A percentile compares a stretch with the other conserved stretches of the same genome.
These are phyloP conservation scores for Podotricha telesiphe DNA, from an alignment of 2,888 invertebrate species.

Conservation along the genomic window DNA sequence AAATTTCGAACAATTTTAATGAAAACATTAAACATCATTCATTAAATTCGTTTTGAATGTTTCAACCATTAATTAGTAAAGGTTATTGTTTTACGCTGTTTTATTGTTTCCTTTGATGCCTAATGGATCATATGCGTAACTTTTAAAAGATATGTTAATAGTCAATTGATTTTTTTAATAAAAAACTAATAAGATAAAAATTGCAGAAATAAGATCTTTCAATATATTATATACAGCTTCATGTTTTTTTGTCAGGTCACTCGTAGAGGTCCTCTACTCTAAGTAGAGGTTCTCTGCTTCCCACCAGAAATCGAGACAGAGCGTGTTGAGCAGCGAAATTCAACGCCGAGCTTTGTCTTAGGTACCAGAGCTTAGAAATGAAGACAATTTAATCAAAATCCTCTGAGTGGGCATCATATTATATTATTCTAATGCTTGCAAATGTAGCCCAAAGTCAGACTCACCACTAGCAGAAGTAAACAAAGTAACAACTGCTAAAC, in stretches of 20 bases:
- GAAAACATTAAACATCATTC: too few species aligned
- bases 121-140: constrained; percentile 16
- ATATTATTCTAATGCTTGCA: constrained; percentile 5
- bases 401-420: too few species aligned
- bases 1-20: neutral
- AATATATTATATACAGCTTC: too few species aligned
- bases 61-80: neutral
- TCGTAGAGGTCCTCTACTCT: too few species aligned
- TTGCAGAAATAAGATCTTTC: neutral
- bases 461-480: constrained; percentile 16
- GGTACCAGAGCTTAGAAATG: too few species aligned
- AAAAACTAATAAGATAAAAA: neutral
- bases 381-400: too few species aligned
- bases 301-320: too few species aligned
- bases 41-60: too few species aligned
- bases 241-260: too few species aligned
- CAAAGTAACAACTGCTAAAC: constrained; percentile 32
- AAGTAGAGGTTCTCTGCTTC: too few species aligned
- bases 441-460: constrained; percentile 25
- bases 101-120: constrained; percentile 16
- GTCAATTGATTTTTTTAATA: neutral
- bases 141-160: constrained; percentile 9
- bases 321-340: too few species aligned
- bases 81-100: neutral
- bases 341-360: too few species aligned